Percentiles rank a stretch among this genome's conserved stretches.
These are phyloP conservation scores for Eutrigla gurnardus DNA, from an alignment of 2,797 vertebrate species.

Conservation along the genomic window DNA sequence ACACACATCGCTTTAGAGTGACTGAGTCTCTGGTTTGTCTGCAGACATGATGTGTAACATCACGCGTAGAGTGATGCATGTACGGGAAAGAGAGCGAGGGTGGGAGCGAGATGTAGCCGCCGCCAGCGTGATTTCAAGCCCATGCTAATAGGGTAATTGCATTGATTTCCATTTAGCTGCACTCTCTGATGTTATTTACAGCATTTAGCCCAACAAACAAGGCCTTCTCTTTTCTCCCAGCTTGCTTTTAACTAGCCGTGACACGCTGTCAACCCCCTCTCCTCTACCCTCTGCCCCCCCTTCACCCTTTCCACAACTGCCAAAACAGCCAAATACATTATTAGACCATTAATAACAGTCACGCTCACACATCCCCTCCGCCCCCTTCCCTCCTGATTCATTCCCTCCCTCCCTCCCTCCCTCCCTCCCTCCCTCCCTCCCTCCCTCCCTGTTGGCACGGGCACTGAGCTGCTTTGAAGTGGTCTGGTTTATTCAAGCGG, in stretches of 20 bases:
- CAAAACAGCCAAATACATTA: slow-evolving; percentile 79
- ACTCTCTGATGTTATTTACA: slow-evolving; percentile 88
- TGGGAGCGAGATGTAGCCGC: slow-evolving; percentile 54
- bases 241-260: slow-evolving; percentile 78
- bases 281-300: slow-evolving; percentile 52
- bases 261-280: slow-evolving; percentile 72
- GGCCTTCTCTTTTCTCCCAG: slow-evolving; percentile 66
- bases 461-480: slow-evolving; percentile 68
- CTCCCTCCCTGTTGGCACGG: slow-evolving; percentile 65
- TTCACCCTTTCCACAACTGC: slow-evolving; percentile 69
- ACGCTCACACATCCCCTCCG: slow-evolving; percentile 52
- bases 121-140: slow-evolving; percentile 77
- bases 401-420: slow-evolving; percentile 46
- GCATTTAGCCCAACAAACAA: slow-evolving; percentile 82
- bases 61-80: slow-evolving; percentile 20
- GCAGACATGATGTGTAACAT: background rate
- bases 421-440: slow-evolving; percentile 35
- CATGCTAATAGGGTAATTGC: slow-evolving; percentile 86
- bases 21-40: slow-evolving; percentile 5
- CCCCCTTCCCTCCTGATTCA: slow-evolving; percentile 47
- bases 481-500: slow-evolving; percentile 65
- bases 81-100: slow-evolving; percentile 41
- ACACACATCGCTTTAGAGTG: slow-evolving; percentile 19
- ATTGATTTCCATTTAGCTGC: slow-evolving; percentile 89
- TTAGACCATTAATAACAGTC: slow-evolving; percentile 75